Evolutionary conservation across 2,888 invertebrate genomes (phyloP), one percentile per base, ranked within the genome.

Genomic region (Furcula furcula): DNA sequence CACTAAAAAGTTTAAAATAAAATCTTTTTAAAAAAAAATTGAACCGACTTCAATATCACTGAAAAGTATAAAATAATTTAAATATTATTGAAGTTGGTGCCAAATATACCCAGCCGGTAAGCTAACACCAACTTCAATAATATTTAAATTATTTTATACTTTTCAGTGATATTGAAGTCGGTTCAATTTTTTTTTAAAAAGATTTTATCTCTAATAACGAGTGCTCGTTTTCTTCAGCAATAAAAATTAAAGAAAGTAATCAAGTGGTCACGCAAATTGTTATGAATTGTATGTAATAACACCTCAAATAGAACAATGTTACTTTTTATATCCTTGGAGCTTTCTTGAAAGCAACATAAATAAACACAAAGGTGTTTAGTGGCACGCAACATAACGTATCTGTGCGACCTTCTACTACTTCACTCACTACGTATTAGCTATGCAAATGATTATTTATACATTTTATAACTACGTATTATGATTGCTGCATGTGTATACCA

Each of bases 381-480:
- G 58, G 42, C 62, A 51, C 62, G 62, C 59, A 31, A 53, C 5
- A 9, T 14, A 40, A 31, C 29, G 35, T 45, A 40, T 35, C 20
- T 10, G 10, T 21, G 36, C 37, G 58, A 58, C 59, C 52, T n/a
- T 55, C 40, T 40, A 34, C 37, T 19, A 9, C 19, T 39, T 36
- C 19, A 9, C 19, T 39, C 35, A 48, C 47, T 55, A 51, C 55
- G 53, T 59, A 51, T 46, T 57, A 60, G 52, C 31, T 62, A 66
- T 65, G 62, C 37, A 57, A 66, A 68, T 66, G 41, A 44, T 38
- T 28, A 56, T 63, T 44, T 56, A 58, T 58, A 29, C 27, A 36
- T 27, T n/a, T n/a, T 42, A 34, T 43, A 34, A 44, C 40, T 47
- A 31, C 31, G 25, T 22, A 38, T 42, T 38, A 40, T 34, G 34